Evolutionary conservation across 2,113 vertebrate species (phyloP), one percentile per base, ranked within the genome.

Genomic region (Phaetusa simplex): DNA sequence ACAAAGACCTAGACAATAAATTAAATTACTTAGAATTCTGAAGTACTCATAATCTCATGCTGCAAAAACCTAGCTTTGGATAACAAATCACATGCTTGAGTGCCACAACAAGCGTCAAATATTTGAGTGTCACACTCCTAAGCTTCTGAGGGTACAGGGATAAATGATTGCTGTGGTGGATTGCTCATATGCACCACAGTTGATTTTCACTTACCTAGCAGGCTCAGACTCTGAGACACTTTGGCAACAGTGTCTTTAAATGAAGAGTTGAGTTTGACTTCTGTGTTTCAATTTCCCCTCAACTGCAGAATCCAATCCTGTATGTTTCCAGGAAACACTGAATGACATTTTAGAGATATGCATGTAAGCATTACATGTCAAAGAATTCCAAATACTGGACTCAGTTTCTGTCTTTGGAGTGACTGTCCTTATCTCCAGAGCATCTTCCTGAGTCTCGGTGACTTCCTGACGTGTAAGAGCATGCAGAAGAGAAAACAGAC

Each of bases 371-470:
- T 55, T 40, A 61, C 8, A n/a, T 8, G 9, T 15, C 30, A 82
- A 79, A 74, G 56, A 76, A 56, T 43, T 82, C n/a, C 56, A 82
- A 88, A 81, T n/a, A 67, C 22, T 38, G 32, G 18, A 38, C 20
- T 72, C 4, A 0, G 19, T 38, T 65, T 61, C 29, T 73, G 36
- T 58, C 55, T 88, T 38, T 16, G 9, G 45, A 79, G 56, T 30
- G 50, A 58, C 1, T 52, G 61, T 12, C 27, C 38, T 43, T 64
- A 45, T 64, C 43, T 80, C 20, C 52, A 88, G 49, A 88, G 32
- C 19, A 80, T 23, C 23, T 8, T 84, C 38, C 22, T 2, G 14
- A 62, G 24, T 62, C 45, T 29, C 7, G 5, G 14, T 0, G 0
- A 70, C 34, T 66, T 70, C 42, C 50, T 78, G 23, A 61, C 2